Conservation (phyloP, 1,140 invertebrate genomes). For the Ceratitis capitata region DNA sequence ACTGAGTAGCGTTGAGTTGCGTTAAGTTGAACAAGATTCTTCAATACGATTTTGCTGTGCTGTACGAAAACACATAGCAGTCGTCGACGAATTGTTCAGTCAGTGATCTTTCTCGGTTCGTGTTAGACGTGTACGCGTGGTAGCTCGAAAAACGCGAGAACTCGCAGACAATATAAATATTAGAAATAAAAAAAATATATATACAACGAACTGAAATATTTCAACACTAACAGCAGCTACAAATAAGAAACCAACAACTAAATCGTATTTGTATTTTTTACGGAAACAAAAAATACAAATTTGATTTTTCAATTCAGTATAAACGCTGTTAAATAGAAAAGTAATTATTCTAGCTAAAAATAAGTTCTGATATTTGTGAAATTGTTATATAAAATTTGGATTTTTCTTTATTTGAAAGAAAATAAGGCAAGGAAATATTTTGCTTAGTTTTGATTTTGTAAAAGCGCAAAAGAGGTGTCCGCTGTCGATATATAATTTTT, state of each 20-base stretch:
- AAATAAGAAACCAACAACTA: not conserved
- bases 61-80: not conserved
- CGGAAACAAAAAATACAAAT: not conserved
- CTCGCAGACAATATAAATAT: not conserved
- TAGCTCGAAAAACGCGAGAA: not conserved
- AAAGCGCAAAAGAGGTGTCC: constrained; percentile 13
- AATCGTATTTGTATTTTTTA: constrained; percentile 11
- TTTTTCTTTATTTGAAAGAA: constrained; percentile 2
- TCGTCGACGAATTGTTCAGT: constrained; percentile 39
- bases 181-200: not conserved
- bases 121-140: constrained; percentile 37
- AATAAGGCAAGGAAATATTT: not conserved
- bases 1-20: constrained; percentile 38
- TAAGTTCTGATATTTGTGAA: not conserved
- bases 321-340: constrained; percentile 3
- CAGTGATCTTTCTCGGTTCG: constrained; percentile 45
- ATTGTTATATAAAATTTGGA: constrained; percentile 12
- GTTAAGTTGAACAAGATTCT: not conserved
- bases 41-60: constrained; percentile 1
- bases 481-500: not conserved
- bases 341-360: constrained; percentile 31
- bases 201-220: not conserved
- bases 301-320: not conserved
- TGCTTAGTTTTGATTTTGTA: not conserved
- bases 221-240: not conserved